Percentiles rank a stretch among this genome's conserved stretches.
Evolutionary conservation across 2,113 vertebrate species (phyloP).

Genomic region (Beaufortia kweichowensis): DNA sequence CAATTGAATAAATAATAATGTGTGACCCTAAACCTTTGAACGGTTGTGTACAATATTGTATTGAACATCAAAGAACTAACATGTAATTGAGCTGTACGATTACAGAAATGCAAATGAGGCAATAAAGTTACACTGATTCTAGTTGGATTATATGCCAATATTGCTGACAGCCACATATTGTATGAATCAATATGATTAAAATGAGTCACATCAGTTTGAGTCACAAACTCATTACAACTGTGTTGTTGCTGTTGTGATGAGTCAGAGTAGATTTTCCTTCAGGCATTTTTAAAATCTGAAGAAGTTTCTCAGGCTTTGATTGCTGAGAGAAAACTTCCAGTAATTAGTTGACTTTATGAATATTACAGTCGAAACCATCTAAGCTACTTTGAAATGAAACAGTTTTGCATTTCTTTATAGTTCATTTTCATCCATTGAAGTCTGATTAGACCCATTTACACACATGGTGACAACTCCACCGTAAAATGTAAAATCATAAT

Average conservation of each 20-base stretch:
- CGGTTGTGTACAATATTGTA: too few relatives aligned
- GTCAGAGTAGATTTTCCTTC: not conserved
- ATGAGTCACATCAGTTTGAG: slow-evolving; percentile 13
- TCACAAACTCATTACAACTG: not conserved
- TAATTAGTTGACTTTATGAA: slow-evolving; percentile 23
- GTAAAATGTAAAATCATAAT: slow-evolving; percentile 18
- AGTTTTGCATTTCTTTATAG: not conserved
- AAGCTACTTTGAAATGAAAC: not conserved
- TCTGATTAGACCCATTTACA: not conserved
- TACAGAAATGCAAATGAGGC: not conserved
- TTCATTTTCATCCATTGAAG: slow-evolving; percentile 8
- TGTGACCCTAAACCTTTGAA: too few relatives aligned
- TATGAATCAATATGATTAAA: slow-evolving; percentile 10
- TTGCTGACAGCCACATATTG: slow-evolving; percentile 10
- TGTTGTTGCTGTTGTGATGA: not conserved
- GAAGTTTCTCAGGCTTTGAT: not conserved
- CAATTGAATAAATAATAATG: not conserved
- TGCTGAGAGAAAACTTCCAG: not conserved
- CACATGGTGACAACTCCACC: not conserved
- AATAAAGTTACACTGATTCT: too few relatives aligned
- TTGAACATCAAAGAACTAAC: not conserved
- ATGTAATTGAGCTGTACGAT: not conserved
- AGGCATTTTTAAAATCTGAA: not conserved
- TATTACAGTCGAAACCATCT: slow-evolving; percentile 6
- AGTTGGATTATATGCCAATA: too few relatives aligned